Conservation (phyloP, 2,113 vertebrate species). For the Mus pahari region DNA sequence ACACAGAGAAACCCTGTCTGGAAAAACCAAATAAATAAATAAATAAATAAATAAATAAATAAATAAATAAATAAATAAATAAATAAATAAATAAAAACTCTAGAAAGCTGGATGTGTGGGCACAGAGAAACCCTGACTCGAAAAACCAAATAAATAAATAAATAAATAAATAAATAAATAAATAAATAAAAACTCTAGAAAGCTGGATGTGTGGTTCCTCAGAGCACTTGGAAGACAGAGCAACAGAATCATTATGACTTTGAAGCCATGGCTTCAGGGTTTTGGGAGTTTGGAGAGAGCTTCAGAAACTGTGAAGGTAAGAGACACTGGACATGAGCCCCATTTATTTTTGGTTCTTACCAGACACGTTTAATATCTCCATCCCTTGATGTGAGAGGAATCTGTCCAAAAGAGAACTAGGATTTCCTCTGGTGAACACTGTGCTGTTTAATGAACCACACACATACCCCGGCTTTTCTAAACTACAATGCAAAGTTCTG, state of each 20-base stretch:
- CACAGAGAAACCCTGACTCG: too few relatives aligned
- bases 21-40: too few relatives aligned
- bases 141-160: too few relatives aligned
- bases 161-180: too few relatives aligned
- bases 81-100: too few relatives aligned
- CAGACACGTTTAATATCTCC: neutral
- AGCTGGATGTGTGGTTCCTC: neutral
- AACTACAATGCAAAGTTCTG: neutral
- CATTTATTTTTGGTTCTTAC: neutral
- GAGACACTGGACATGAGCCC: neutral
- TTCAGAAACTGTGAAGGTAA: neutral
- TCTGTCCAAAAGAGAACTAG: neutral
- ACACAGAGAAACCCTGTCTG: too few relatives aligned
- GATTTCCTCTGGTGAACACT: slow-evolving; percentile 8
- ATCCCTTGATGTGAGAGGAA: neutral
- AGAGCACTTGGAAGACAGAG: neutral
- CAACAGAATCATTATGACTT: neutral
- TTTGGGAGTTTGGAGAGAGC: neutral
- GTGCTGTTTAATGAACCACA: neutral
- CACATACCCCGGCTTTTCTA: neutral
- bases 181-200: neutral
- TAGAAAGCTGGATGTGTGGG: too few relatives aligned
- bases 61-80: too few relatives aligned
- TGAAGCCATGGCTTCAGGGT: neutral
- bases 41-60: too few relatives aligned